A percentile compares a stretch with the other conserved stretches of the same genome.
Conservation (phyloP, 2,113 vertebrate species). For the Himantopus leucocephalus region DNA sequence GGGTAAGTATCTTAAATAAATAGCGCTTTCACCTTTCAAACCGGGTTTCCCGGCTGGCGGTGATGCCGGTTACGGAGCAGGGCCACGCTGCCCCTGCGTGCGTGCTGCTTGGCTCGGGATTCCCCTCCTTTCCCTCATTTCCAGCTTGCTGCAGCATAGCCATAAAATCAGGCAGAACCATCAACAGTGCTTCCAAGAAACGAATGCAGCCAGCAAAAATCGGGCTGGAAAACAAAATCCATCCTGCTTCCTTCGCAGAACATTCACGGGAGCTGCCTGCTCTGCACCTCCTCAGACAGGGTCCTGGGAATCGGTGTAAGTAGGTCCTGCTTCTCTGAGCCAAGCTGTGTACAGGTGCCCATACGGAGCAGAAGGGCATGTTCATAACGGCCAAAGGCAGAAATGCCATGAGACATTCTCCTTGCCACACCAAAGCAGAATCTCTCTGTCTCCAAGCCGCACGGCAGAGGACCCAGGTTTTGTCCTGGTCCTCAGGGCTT, state of each 20-base stretch:
- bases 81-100: accelerated
- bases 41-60: not conserved
- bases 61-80: not conserved
- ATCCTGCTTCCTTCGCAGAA: not conserved
- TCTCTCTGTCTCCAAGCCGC: not conserved
- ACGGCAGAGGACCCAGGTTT: not conserved
- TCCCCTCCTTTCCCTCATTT: not conserved
- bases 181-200: not conserved
- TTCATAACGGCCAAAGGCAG: not conserved
- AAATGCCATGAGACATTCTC: accelerated
- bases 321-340: not conserved
- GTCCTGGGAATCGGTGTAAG: accelerated
- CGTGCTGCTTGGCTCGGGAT: not conserved
- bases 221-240: not conserved
- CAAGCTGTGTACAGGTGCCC: accelerated
- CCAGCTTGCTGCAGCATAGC: accelerated
- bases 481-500: not conserved
- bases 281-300: not conserved
- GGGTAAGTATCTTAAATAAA: not conserved
- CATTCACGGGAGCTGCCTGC: not conserved
- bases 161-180: not conserved
- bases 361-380: accelerated
- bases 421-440: not conserved
- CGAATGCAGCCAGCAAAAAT: not conserved
- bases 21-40: not conserved